Conservation (phyloP, 2,888 invertebrate genomes). For the Brenthis ino region DNA sequence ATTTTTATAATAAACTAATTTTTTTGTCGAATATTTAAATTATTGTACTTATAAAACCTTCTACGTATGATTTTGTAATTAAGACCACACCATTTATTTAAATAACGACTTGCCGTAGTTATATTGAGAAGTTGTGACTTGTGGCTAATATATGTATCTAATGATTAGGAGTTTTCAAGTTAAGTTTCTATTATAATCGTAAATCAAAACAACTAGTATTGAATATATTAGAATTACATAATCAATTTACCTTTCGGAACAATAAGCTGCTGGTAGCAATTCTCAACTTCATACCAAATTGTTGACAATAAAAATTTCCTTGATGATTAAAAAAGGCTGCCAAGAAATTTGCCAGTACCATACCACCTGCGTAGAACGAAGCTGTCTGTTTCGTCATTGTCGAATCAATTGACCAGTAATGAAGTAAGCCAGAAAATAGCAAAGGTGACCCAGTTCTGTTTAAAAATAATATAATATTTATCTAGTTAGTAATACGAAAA, state of each 20-base stretch:
- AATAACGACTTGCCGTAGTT: too few species aligned
- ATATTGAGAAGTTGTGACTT: too few species aligned
- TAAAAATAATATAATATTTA: neutral
- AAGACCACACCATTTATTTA: too few species aligned
- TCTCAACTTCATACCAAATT: slow-evolving; percentile 88
- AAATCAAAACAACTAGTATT: too few species aligned
- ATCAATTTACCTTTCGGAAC: slow-evolving; percentile 86
- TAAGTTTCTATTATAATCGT: too few species aligned
- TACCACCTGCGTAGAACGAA: slow-evolving; percentile 74
- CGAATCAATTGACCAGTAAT: slow-evolving; percentile 80
- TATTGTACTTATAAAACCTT: too few species aligned
- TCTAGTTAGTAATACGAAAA: neutral
- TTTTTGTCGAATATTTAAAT: too few species aligned
- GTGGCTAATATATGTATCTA: too few species aligned
- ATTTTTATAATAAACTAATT: too few species aligned
- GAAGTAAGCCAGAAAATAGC: slow-evolving; percentile 80
- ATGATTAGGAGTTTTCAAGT: too few species aligned
- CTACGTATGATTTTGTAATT: too few species aligned
- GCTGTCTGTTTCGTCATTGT: slow-evolving; percentile 73
- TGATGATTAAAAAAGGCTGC: slow-evolving; percentile 86
- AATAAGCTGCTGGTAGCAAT: slow-evolving; percentile 88
- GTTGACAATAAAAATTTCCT: slow-evolving; percentile 84
- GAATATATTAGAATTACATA: neutral
- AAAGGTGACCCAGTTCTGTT: slow-evolving; percentile 84
- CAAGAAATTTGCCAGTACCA: slow-evolving; percentile 73